Base-by-base conservation (phyloP, 2,888 invertebrate genomes). In the Tenthredo notha region DNA sequence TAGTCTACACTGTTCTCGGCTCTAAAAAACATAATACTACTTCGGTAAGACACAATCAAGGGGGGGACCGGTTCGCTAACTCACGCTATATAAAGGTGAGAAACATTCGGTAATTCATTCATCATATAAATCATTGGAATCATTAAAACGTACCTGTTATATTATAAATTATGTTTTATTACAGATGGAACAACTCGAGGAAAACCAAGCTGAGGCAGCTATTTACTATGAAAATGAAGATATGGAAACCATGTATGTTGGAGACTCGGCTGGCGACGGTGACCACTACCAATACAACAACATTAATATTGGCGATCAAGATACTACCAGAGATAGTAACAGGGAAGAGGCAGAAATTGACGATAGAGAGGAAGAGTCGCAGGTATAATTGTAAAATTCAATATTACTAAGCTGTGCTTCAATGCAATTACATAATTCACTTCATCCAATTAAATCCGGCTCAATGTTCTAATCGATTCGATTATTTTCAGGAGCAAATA, bases 171-270 rank as follows among this genome's bases (percentile, higher is more conserved):
- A 88, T 85, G 47, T n/a, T n/a, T 50, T 47, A 12, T 29, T 21
- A 43, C 75, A 92, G 92, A 90, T 92, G 89, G 92, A 92, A 74
- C 90, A 90, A 67, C 86, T 91, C 4, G 90, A 91, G n/a, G 92
- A 92, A 75, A 90, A 90, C 85, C 91, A 92, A n/a, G 90, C 91
- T 1, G 92, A 92, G 84, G 93, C 91, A 65, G 91, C 92, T 2
- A 92, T 93, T 87, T 93, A 92, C 86, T 93, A 93, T 84, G 93
- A 93, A 86, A 92, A 91, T 61, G 92, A 92, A 84, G 92, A 92
- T 85, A 91, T 90, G 89, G 91, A 91, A 84, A 91, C 92, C 25
- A 86, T 92, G n/a, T 92, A 92, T 61, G 91, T 92, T 37, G 91
- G 91, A 12, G 90, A 92, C 84, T 67, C 92, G 50, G 87, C 88